phyloP scores from a whole-genome alignment of 2,797 vertebrate genomes.

The Sebastes paucispinis region DNA sequence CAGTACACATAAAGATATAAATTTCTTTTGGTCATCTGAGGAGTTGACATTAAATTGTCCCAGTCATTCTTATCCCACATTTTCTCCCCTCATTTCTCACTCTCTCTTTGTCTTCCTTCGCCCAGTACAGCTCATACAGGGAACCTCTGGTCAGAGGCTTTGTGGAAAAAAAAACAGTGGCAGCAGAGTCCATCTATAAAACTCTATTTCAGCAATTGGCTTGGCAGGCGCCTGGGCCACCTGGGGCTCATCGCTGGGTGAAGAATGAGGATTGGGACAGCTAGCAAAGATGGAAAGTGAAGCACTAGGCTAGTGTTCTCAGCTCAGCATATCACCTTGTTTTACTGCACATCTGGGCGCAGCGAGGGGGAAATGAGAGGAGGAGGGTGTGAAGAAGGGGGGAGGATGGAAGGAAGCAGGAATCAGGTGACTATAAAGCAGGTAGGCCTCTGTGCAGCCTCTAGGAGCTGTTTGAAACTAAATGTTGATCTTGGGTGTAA shows the following conservation, averaged over 20 bases:
- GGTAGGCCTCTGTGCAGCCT: slow-evolving; percentile 1
- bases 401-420: slow-evolving; percentile 7
- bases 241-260: slow-evolving; percentile 59
- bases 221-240: slow-evolving; percentile 52
- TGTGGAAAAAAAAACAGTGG: slow-evolving; percentile 10
- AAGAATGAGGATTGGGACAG: slow-evolving; percentile 57
- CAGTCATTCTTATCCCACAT: not conserved
- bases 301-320: slow-evolving; percentile 29
- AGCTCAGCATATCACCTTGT: slow-evolving; percentile 41
- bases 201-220: slow-evolving; percentile 60
- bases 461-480: not conserved
- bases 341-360: slow-evolving; percentile 44
- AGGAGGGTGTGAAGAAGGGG: not conserved
- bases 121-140: not conserved
- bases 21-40: slow-evolving; percentile 8
- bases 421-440: not conserved
- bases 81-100: not conserved
- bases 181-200: slow-evolving; percentile 63
- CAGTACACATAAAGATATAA: not conserved
- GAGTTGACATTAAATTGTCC: slow-evolving; percentile 18
- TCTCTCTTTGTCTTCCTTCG: not conserved
- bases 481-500: not conserved
- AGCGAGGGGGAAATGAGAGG: not conserved
- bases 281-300: slow-evolving; percentile 30
- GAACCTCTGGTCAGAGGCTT: slow-evolving; percentile 7